These are phyloP conservation scores for Glossophaga mutica DNA, from an alignment of 2,797 vertebrate species.

Conservation along the genomic window DNA sequence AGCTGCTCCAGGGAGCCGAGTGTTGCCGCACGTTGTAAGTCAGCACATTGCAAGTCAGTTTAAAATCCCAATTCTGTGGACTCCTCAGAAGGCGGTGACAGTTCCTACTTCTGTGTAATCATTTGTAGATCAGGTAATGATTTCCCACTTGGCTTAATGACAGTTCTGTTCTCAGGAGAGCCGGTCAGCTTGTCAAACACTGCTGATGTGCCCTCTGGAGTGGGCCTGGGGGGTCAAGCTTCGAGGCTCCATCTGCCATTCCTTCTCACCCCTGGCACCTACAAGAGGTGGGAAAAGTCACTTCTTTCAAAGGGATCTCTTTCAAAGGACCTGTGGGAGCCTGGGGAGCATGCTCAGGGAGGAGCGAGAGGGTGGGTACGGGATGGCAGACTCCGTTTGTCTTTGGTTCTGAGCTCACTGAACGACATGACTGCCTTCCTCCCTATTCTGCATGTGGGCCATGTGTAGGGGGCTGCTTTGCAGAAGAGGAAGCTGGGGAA, in stretches of 20 bases:
- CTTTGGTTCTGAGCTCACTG: neutral
- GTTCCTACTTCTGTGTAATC: conserved; percentile 77
- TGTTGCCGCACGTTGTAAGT: neutral
- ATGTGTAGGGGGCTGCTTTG: neutral
- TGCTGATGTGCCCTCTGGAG: conserved; percentile 84
- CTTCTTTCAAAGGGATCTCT: neutral
- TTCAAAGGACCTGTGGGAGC: neutral
- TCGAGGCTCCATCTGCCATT: rapidly evolving
- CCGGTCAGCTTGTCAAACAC: conserved; percentile 87
- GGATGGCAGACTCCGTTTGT: neutral
- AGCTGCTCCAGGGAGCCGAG: conserved; percentile 40
- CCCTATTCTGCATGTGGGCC: neutral
- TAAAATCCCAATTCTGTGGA: conserved; percentile 71
- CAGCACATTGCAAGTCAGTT: conserved; percentile 40
- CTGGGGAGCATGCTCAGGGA: neutral
- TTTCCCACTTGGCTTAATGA: conserved; percentile 87
- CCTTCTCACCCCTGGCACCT: neutral
- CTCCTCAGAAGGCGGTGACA: conserved; percentile 65
- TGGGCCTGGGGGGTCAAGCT: conserved; percentile 66
- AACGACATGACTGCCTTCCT: neutral
- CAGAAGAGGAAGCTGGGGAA: neutral
- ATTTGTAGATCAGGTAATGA: conserved; percentile 92
- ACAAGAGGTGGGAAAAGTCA: neutral
- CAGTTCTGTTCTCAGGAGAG: conserved; percentile 81
- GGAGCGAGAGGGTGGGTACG: rapidly evolving